Evolutionary conservation across 2,888 invertebrate genomes (phyloP).

Genomic region (Cheilosia impressa): DNA sequence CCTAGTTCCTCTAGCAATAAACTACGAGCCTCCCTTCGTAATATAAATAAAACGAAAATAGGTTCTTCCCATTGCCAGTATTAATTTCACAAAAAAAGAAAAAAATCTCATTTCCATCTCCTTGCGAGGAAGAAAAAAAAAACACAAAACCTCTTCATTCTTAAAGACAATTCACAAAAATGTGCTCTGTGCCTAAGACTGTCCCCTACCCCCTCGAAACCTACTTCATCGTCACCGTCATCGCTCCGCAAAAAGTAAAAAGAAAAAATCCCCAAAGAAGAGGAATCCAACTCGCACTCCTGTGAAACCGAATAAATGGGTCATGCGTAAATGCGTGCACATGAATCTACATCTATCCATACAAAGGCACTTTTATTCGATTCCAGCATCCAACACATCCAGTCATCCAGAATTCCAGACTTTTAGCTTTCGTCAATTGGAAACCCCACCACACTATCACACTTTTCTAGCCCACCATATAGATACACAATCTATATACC

Average conservation of each 20-base stretch:
- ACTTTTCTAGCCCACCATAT: not conserved
- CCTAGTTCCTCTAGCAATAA: conserved; percentile 6
- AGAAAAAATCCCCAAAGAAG: conserved; percentile 27
- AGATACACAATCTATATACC: conserved; percentile 14
- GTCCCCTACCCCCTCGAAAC: conserved; percentile 5
- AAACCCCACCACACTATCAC: conserved; percentile 26
- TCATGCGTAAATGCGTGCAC: conserved; percentile 73
- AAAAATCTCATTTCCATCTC: conserved; percentile 29
- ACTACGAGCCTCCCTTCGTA: not conserved
- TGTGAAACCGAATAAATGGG: conserved; percentile 68
- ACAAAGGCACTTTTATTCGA: conserved; percentile 29
- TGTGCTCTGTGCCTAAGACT: conserved; percentile 34
- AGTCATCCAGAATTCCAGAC: conserved; percentile 67
- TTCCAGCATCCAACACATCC: conserved; percentile 58
- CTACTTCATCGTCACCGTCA: conserved; percentile 59
- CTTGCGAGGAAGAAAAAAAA: not conserved
- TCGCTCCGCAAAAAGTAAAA: conserved; percentile 21
- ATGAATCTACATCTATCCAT: conserved; percentile 66
- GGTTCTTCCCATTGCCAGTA: not conserved
- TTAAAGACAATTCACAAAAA: conserved; percentile 53
- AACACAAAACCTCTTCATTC: conserved; percentile 37
- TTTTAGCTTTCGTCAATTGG: conserved; percentile 70
- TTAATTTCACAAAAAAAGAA: conserved; percentile 2
- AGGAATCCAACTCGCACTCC: conserved; percentile 46
- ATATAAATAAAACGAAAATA: conserved; percentile 22